Evolutionary conservation across 2,888 invertebrate species (phyloP), one percentile per base, ranked within the genome.

Genomic region (Rotaria sp.): DNA sequence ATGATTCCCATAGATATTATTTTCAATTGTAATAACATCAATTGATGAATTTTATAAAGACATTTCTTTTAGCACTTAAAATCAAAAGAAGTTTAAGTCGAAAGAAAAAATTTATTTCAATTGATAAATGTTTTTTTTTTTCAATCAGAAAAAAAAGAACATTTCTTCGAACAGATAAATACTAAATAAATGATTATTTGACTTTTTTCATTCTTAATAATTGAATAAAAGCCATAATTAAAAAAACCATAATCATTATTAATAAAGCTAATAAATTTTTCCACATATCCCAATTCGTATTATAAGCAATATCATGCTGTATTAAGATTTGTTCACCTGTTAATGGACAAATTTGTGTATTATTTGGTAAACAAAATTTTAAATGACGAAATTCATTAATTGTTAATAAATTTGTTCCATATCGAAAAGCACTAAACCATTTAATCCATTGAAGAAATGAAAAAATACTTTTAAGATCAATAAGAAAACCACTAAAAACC

Each of bases 281-380:
- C 90, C 90, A 91, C 41, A 91, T 88, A 87, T 91, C 90, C 89
- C 90, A 90, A 41, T 87, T 84, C 0, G 89, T 89, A 1, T 86
- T 87, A 87, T 88, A 89, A 0, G 87, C 87, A 35, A 91, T 90
- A 45, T 89, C 89, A 87, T 90, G 90, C 5, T 59, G 45, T 11
- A 74, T 86, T 52, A 91, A 88, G 87, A 90, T 90, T 18, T 86
- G 87, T 3, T 26, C 26, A 8, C 90, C 90, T 45, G 87, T 87
- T 10, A 59, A n/a, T 10, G 59, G 26, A 30, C 26, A 59, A 4
- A 59, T 8, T 2, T 24, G 7, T 13, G n/a, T 59, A 11, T 59
- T 13, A 21, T 59, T 59, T 4, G 30, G 1, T n/a, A 11, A 21
- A 59, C 59, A 59, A 26, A 59, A 59, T 59, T 4, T 59, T 10